Evolutionary conservation across 2,113 vertebrate genomes (phyloP).

Genomic region (Dicrurus megarhynchus): DNA sequence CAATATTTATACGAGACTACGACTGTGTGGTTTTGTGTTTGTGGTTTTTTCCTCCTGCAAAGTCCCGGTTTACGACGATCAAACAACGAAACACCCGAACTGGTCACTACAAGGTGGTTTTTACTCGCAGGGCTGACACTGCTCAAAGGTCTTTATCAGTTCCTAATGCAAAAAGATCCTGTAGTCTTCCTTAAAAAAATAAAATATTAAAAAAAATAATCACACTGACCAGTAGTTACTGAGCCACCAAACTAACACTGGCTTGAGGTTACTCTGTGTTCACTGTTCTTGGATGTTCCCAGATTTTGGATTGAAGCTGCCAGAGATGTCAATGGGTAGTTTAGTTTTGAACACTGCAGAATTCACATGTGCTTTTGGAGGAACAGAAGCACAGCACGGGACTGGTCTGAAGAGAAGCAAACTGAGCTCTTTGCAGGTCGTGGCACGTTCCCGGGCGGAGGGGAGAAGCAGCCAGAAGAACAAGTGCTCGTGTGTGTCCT

Average conservation of each 20-base stretch:
- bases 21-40: background rate
- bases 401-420: conserved; percentile 58
- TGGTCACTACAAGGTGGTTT: conserved; percentile 35
- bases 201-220: conserved; percentile 42
- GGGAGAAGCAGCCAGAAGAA: conserved; percentile 57
- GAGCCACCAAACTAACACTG: conserved; percentile 52
- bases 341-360: conserved; percentile 55
- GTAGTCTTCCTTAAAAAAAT: conserved; percentile 63
- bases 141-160: conserved; percentile 42
- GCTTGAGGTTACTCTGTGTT: conserved; percentile 57
- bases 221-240: conserved; percentile 51
- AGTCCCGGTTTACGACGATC: conserved; percentile 34
- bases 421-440: conserved; percentile 22
- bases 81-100: background rate
- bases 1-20: conserved; percentile 24
- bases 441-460: conserved; percentile 38
- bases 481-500: conserved; percentile 65
- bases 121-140: conserved; percentile 23
- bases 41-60: conserved; percentile 22
- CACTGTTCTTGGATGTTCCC: conserved; percentile 54
- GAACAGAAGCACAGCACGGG: conserved; percentile 47
- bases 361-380: conserved; percentile 47
- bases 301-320: conserved; percentile 59
- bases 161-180: conserved; percentile 65
- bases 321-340: conserved; percentile 37